phyloP scores from a whole-genome alignment of 2,113 vertebrate genomes.

The Echinops telfairi region DNA sequence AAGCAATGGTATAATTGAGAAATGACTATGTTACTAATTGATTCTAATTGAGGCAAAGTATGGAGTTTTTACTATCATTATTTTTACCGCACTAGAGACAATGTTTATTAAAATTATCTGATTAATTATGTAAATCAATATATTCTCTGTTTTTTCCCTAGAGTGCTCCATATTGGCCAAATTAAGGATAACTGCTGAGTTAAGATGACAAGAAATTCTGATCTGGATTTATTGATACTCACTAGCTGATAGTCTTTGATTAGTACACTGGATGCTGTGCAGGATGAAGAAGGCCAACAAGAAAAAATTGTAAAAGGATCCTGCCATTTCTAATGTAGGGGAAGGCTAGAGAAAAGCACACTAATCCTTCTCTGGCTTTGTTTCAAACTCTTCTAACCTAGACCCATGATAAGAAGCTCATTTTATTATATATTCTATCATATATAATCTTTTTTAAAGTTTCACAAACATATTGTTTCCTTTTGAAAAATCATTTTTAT shows the following conservation, averaged over 20 bases:
- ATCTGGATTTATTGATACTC: neutral
- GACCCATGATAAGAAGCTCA: neutral
- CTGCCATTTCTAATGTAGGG: neutral
- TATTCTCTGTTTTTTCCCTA: conserved; percentile 56
- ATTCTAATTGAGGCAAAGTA: conserved; percentile 78
- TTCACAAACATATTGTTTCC: neutral
- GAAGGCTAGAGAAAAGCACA: neutral
- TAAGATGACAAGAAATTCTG: conserved; percentile 44
- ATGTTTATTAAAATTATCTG: conserved; percentile 75
- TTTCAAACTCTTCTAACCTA: conserved; percentile 13
- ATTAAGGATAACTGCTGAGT: conserved; percentile 46
- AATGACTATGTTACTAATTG: conserved; percentile 82
- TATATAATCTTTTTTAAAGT: neutral
- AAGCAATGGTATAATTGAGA: conserved; percentile 78
- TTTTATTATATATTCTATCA: neutral
- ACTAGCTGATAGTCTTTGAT: conserved; percentile 3
- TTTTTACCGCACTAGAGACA: conserved; percentile 67
- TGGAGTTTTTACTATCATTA: conserved; percentile 67
- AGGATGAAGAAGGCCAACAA: neutral
- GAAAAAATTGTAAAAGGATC: neutral
- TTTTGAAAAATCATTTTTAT: no score
- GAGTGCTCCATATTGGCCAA: conserved; percentile 19
- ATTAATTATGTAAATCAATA: conserved; percentile 71
- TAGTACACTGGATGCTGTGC: neutral
- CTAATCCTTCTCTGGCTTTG: neutral